These are phyloP conservation scores for Aromia moschata DNA, from an alignment of 2,888 invertebrate genomes.

Conservation along the genomic window DNA sequence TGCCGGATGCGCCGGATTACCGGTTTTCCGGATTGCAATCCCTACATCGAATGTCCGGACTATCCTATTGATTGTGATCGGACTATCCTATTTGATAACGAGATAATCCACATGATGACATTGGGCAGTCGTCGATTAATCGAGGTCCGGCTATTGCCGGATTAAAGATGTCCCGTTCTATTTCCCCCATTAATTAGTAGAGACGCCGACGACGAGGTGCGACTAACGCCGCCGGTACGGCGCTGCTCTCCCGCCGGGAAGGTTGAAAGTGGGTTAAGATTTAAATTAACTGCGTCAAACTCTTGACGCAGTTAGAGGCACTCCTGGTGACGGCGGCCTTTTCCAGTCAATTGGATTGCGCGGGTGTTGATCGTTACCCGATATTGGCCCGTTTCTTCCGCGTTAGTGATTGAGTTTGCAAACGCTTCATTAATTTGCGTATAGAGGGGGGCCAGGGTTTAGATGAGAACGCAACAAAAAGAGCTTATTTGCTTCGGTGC, in stretches of 20 bases:
- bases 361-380: no score
- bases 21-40: no score
- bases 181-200: conserved; percentile 55
- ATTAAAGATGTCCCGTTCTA: conserved; percentile 54
- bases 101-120: conserved; percentile 53
- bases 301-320: conserved; percentile 23
- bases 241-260: conserved; percentile 1
- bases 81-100: conserved; percentile 45
- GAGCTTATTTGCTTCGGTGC: no score
- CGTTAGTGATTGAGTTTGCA: no score
- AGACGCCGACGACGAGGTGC: conserved; percentile 41
- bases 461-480: no score
- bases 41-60: no score
- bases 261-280: conserved; percentile 23
- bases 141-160: conserved; percentile 51
- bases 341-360: conserved; percentile 22
- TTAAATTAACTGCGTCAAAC: conserved; percentile 35
- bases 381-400: no score
- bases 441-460: no score
- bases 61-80: no score
- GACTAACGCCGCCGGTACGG: conserved; percentile 25
- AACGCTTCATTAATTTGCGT: no score
- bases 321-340: conserved; percentile 22
- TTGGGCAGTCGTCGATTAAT: conserved; percentile 55
- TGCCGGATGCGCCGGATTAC: no score